These are phyloP conservation scores for Tromatobia lineatoria DNA, from an alignment of 2,888 invertebrate species.

Conservation along the genomic window DNA sequence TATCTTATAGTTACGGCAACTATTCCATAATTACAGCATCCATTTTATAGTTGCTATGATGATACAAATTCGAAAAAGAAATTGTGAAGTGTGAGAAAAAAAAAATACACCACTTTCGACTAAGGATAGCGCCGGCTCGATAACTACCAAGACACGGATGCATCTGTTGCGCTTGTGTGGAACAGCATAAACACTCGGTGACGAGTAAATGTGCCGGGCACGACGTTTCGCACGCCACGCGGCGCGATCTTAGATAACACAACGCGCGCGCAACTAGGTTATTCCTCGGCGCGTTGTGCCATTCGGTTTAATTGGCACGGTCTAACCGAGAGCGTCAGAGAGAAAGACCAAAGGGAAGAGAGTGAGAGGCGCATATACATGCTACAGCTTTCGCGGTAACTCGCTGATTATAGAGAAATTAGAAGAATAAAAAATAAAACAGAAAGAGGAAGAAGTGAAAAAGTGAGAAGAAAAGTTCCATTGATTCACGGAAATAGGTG, in stretches of 20 bases:
- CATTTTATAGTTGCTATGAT: too few species aligned
- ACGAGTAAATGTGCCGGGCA: conserved; percentile 66
- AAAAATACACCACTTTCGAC: conserved; percentile 63
- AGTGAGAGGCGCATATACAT: conserved; percentile 43
- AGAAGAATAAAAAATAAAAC: conserved; percentile 19
- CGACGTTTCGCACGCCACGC: conserved; percentile 80
- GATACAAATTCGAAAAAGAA: neutral
- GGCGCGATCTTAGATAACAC: conserved; percentile 76
- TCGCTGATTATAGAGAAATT: conserved; percentile 67
- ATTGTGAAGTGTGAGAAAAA: neutral
- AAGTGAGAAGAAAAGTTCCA: too few species aligned
- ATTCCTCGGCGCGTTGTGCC: conserved; percentile 78
- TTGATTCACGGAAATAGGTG: too few species aligned
- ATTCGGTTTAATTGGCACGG: conserved; percentile 80
- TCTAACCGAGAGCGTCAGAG: conserved; percentile 24
- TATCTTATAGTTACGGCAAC: too few species aligned
- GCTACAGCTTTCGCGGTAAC: conserved; percentile 58
- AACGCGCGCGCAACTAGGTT: conserved; percentile 80
- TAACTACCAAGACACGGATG: conserved; percentile 53
- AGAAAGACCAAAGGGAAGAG: conserved; percentile 55
- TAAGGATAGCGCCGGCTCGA: conserved; percentile 76
- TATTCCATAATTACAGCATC: too few species aligned
- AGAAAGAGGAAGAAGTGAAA: conserved; percentile 1
- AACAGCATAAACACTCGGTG: conserved; percentile 41
- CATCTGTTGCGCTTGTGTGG: conserved; percentile 15